A percentile compares a stretch with the other conserved stretches of the same genome.
These are phyloP conservation scores for Camptogramma bilineatum DNA, from an alignment of 2,888 invertebrate species.

Conservation along the genomic window DNA sequence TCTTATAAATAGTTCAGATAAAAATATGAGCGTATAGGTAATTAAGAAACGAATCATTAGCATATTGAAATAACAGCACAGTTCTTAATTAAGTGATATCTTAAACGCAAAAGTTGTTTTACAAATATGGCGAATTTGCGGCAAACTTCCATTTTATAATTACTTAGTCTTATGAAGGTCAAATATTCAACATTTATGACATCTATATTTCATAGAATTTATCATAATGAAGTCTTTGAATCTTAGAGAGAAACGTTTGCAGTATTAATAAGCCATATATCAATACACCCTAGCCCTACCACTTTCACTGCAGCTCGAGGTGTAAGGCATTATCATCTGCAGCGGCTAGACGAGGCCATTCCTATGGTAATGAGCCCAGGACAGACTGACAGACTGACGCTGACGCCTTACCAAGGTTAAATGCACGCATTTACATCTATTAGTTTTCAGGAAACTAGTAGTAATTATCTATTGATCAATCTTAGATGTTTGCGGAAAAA, in stretches of 20 bases:
- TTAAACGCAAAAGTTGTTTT: slow-evolving; percentile 24
- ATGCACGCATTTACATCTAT: slow-evolving; percentile 63
- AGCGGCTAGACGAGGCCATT: slow-evolving; percentile 69
- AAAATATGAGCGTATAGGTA: slow-evolving; percentile 46
- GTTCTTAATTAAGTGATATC: slow-evolving; percentile 34
- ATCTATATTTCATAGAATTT: neutral
- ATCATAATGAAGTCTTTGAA: slow-evolving; percentile 23
- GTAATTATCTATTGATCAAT: slow-evolving; percentile 34
- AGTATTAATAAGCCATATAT: slow-evolving; percentile 26
- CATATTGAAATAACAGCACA: slow-evolving; percentile 39
- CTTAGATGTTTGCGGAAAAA: slow-evolving; percentile 24
- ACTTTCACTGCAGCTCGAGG: slow-evolving; percentile 72
- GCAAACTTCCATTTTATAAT: slow-evolving; percentile 4
- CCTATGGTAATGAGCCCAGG: slow-evolving; percentile 73
- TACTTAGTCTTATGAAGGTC: neutral
- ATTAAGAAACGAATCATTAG: slow-evolving; percentile 42
- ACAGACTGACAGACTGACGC: slow-evolving; percentile 49
- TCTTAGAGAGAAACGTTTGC: slow-evolving; percentile 16
- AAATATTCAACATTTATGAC: neutral
- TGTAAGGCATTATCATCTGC: slow-evolving; percentile 68
- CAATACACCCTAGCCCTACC: slow-evolving; percentile 38
- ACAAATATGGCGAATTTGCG: slow-evolving; percentile 13
- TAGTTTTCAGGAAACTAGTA: slow-evolving; percentile 65
- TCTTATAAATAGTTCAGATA: slow-evolving; percentile 50
- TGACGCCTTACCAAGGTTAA: slow-evolving; percentile 60